Evolutionary conservation across 2,113 vertebrate genomes (phyloP).

Genomic region (Lagopus muta): DNA sequence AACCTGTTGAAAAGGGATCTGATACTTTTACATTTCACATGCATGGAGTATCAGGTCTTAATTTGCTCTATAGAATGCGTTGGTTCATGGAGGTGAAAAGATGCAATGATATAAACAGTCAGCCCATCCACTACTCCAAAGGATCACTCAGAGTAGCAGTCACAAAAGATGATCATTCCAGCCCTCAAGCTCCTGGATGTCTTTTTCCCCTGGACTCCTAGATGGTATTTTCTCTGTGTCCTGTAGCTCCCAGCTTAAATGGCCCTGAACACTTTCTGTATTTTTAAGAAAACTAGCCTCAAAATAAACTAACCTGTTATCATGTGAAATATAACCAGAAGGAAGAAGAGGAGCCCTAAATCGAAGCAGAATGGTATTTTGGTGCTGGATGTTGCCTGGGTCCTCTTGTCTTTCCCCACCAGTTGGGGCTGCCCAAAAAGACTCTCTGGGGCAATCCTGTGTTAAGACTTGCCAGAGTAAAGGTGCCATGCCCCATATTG

Average conservation of each 20-base stretch:
- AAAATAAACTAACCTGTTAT: not conserved
- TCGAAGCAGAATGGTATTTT: not conserved
- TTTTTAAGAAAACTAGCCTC: not conserved
- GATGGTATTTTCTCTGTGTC: not conserved
- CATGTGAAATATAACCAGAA: not conserved
- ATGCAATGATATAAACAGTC: not conserved
- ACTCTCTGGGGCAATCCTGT: not conserved
- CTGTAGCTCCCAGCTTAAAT: not conserved
- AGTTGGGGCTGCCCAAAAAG: not conserved
- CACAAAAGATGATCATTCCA: not conserved
- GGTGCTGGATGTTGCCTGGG: not conserved
- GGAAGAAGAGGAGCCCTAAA: not conserved
- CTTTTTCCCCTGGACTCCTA: not conserved
- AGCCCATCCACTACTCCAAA: not conserved
- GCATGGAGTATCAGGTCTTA: not conserved
- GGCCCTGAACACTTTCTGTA: not conserved
- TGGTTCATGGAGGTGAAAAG: not conserved
- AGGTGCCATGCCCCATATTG: not conserved
- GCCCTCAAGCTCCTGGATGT: not conserved
- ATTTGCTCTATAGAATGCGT: not conserved
- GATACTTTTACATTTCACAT: not conserved
- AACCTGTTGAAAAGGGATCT: not conserved
- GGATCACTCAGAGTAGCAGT: not conserved
- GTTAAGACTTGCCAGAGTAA: not conserved
- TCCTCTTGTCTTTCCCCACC: not conserved